Base-by-base conservation (phyloP, 2,888 invertebrate genomes). In the Piscicola geometra region DNA sequence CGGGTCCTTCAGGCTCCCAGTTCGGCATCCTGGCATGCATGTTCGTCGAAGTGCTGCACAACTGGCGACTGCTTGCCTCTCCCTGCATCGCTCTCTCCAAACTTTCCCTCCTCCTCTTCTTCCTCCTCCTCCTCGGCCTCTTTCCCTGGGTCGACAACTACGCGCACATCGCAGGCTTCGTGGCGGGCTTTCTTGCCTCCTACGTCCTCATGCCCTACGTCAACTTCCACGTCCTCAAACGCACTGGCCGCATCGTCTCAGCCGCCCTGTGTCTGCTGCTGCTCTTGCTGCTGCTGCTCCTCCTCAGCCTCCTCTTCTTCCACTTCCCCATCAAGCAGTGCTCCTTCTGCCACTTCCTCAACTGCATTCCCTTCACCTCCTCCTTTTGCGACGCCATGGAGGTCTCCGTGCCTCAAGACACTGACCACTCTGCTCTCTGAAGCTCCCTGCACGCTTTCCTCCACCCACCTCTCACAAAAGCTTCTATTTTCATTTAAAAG, bases 111-210 rank as follows among this genome's bases (percentile, higher is more conserved):
- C 70, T 83, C 56, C 78, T 84, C 52, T 60, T 84, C 12, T 33
- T 82, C 74, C 81, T 85, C 32, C 84, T 85, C 75, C 70, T 82
- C 47, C 77, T 84, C 0, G 98, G 98, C 50, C 90, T 98, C 47
- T 87, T 99, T 77, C 99, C 99, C 5, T 98, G 96, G 94, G 92
- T 99, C 80, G 94, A 98, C 88, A 99, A 99, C 87, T 98, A 96
- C 87, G 94, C 98, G 77, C 97, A 98, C 84, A 88, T 96, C 72
- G 93, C 94, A 84, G 97, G 98, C 81, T 94, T 97, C 86, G 89
- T 93, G 76, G 94, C 94, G 85, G 97, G 98, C 78, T 92, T 94
- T 83, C 88, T 96, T 76, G 88, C 97, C 50, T 93, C 96, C 52
- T 93, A 95, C 86, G 94, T 95, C 73, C 86, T 99, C 76, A 89